Evolutionary conservation across 2,888 invertebrate species (phyloP).

Genomic region (Linnaemya tessellans): DNA sequence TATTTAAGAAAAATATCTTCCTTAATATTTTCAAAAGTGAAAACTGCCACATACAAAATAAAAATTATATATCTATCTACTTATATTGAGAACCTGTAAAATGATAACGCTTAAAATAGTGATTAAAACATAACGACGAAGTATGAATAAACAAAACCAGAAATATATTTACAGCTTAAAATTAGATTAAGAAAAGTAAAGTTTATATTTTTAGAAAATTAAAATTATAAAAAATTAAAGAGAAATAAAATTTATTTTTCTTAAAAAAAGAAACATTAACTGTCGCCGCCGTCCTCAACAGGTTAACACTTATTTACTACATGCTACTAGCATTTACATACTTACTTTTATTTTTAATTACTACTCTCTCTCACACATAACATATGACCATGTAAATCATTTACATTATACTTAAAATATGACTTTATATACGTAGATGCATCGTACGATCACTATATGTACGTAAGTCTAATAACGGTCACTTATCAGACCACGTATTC

Average conservation of each 20-base stretch:
- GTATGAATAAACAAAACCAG: not conserved
- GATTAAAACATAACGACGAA: not conserved
- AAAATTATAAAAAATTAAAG: not conserved
- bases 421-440: too few relatives aligned
- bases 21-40: slow-evolving; percentile 51
- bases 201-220: slow-evolving; percentile 6
- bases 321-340: too few relatives aligned
- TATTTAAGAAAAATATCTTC: slow-evolving; percentile 42
- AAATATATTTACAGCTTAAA: slow-evolving; percentile 16
- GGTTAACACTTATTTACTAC: too few relatives aligned
- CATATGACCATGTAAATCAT: too few relatives aligned
- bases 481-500: too few relatives aligned
- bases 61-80: not conserved
- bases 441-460: too few relatives aligned
- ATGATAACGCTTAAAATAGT: slow-evolving; percentile 8
- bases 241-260: not conserved
- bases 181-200: not conserved
- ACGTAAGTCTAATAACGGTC: too few relatives aligned
- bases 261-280: not conserved
- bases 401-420: too few relatives aligned
- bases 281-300: too few relatives aligned
- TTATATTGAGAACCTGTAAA: not conserved
- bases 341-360: too few relatives aligned
- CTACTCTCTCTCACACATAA: too few relatives aligned
- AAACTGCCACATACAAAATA: slow-evolving; percentile 56